Evolutionary conservation across 2,113 vertebrate species (phyloP).

Genomic region (Dipodomys stephensi): DNA sequence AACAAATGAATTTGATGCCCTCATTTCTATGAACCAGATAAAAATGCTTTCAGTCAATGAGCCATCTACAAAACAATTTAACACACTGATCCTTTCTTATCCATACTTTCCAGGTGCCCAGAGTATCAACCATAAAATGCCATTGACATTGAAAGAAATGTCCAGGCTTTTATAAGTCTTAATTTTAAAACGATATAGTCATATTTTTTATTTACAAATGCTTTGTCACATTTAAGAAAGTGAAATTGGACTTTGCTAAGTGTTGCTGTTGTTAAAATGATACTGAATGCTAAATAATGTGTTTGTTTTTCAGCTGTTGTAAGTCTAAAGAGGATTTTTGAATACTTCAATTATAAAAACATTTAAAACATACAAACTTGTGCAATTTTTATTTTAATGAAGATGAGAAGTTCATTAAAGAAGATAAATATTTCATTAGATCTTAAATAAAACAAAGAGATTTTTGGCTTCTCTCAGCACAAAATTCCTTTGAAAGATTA

Average conservation of each 20-base stretch:
- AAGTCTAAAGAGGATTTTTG: constrained; percentile 87
- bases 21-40: constrained; percentile 57
- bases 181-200: constrained; percentile 39
- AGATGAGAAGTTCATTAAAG: constrained; percentile 99
- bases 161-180: background rate
- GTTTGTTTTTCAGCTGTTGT: constrained; percentile 87
- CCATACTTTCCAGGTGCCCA: background rate
- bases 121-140: constrained; percentile 55
- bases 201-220: constrained; percentile 53
- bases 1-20: constrained; percentile 50
- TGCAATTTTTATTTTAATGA: constrained; percentile 99
- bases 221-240: constrained; percentile 70
- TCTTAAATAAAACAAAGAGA: constrained; percentile 99
- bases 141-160: constrained; percentile 31
- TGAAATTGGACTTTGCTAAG: constrained; percentile 66
- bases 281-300: constrained; percentile 84
- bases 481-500: constrained; percentile 99
- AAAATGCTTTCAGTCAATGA: constrained; percentile 66
- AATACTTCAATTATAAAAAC: constrained; percentile 91
- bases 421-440: constrained; percentile 99
- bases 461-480: constrained; percentile 99
- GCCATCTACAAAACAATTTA: constrained; percentile 62
- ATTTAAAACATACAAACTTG: constrained; percentile 96
- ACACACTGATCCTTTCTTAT: constrained; percentile 54
- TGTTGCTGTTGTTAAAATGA: constrained; percentile 81